Evolutionary conservation across 1,140 invertebrate genomes (phyloP), one percentile per base, ranked within the genome.

Genomic region (Dinoponera quadriceps): DNA sequence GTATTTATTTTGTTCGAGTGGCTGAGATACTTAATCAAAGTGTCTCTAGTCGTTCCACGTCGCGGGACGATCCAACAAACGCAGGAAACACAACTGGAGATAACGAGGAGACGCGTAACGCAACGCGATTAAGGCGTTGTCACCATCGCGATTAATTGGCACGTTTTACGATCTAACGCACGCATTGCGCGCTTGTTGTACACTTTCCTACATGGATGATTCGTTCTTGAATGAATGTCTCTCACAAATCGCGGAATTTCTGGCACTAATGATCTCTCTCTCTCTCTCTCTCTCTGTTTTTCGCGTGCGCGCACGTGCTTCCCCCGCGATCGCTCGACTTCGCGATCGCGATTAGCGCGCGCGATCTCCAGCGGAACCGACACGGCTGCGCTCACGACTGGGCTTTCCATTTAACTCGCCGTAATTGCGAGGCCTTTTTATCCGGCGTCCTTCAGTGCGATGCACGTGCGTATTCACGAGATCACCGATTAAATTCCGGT

Each of bases 391-490:
- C 51, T 80, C 63, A 38, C 65, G 65, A 33, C 29, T 33, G 29
- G 29, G 49, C 33, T 44, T 57, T 66, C n/a, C 65, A 69, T 69
- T 80, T 57, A 48, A 69, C 33, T 80, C n/a, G 55, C 55, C 20
- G 63, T 80, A 80, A 80, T 80, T 71, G 38, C 51, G 14, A 25
- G 13, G 65, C n/a, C 38, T 80, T 80, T 80, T 69, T 80, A 57
- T 44, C 25, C 25, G n/a, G 13, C 55, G 69, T 57, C n/a, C 29
- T 20, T 59, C 65, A 68, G 22, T 78, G 33, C 18, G 29, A 33
- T 55, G 75, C 75, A 78, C 51, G 75, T 65, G 66, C 65, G 66
- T 80, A 75, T 75, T 75, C 73, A 71, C 75, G 65, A n/a, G n/a
- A 80, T 80, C 54, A 22, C 63, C 75, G 75, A 80, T 80, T 71